A percentile compares a stretch with the other conserved stretches of the same genome.
Conservation (phyloP, 2,797 vertebrate genomes). For the Phoxinus dragarum region DNA sequence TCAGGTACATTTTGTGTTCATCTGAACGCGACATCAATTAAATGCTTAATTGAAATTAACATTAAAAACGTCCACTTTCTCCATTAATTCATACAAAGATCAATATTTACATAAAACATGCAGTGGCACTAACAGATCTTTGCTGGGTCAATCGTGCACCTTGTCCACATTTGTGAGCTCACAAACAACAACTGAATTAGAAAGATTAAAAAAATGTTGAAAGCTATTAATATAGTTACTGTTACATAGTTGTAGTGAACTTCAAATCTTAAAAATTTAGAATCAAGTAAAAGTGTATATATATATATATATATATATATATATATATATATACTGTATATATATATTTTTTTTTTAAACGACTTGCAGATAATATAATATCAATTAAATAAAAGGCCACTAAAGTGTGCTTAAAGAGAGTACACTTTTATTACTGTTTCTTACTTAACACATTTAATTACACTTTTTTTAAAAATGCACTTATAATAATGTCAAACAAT, state of each 20-base stretch:
- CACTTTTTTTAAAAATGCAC: neutral
- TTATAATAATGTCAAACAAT: no score
- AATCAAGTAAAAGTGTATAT: neutral
- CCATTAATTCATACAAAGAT: conserved; percentile 40
- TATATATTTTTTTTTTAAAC: neutral
- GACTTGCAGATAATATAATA: neutral
- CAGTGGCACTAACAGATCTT: neutral
- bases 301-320: no score
- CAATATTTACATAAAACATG: conserved; percentile 57
- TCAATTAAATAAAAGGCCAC: neutral
- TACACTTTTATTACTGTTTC: no score
- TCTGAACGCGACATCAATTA: conserved; percentile 29
- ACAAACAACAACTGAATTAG: conserved; percentile 8
- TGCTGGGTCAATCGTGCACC: neutral
- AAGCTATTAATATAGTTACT: neutral
- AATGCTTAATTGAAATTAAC: conserved; percentile 43
- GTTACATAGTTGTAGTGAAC: neutral
- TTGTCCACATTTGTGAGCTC: neutral
- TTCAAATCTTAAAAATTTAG: neutral
- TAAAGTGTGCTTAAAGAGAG: neutral
- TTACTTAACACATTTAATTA: neutral
- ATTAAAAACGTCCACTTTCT: conserved; percentile 3
- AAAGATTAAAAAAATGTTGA: neutral
- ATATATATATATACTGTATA: no score
- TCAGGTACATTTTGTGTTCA: conserved; percentile 24